A percentile compares a stretch with the other conserved stretches of the same genome.
Evolutionary conservation across 2,888 invertebrate species (phyloP).

Genomic region (Busseola fusca): DNA sequence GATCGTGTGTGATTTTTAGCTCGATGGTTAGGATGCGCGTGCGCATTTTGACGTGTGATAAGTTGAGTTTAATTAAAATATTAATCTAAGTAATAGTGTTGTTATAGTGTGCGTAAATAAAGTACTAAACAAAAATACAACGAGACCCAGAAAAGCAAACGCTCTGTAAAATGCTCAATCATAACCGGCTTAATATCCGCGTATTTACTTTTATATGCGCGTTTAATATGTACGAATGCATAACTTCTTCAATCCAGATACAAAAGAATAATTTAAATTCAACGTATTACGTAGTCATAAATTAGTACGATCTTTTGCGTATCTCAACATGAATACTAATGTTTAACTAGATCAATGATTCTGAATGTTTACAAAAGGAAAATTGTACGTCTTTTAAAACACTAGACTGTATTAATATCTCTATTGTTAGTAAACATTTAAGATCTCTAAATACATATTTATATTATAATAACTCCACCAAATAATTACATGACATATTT

Average conservation of each 20-base stretch:
- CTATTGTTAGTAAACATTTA: neutral
- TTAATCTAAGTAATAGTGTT: neutral
- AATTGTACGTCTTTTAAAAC: slow-evolving; percentile 5
- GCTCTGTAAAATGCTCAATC: neutral
- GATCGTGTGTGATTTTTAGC: neutral
- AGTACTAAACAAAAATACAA: neutral
- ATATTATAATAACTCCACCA: neutral
- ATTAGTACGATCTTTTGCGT: slow-evolving; percentile 6
- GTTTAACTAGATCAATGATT: neutral
- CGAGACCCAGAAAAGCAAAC: neutral
- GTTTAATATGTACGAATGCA: neutral
- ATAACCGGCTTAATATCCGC: neutral
- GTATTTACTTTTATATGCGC: neutral
- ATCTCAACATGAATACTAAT: slow-evolving; percentile 38
- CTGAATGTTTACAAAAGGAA: slow-evolving; percentile 1
- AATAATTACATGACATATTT: slow-evolving; percentile 10
- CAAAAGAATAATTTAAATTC: slow-evolving; percentile 33
- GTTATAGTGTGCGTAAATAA: neutral
- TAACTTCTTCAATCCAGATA: slow-evolving; percentile 1
- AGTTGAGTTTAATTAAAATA: no score
- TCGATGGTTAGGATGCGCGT: slow-evolving; percentile 15
- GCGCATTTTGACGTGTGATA: slow-evolving; percentile 13
- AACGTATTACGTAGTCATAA: slow-evolving; percentile 1
- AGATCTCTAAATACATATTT: neutral
- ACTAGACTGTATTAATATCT: neutral